Evolutionary conservation across 2,113 vertebrate species (phyloP).

Genomic region (Notothenia rossii): DNA sequence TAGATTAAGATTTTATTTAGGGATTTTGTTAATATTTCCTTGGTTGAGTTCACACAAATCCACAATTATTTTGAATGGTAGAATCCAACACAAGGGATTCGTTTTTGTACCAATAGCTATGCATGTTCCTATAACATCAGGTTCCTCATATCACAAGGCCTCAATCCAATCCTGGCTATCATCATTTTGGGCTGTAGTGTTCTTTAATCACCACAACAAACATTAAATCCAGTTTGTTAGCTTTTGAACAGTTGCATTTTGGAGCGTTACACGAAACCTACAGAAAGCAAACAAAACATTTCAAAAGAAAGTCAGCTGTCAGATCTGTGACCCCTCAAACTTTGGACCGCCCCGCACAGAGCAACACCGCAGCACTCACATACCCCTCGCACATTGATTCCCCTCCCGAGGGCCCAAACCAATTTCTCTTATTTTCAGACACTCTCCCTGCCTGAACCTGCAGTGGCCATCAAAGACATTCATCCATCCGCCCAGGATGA

Average conservation of each 20-base stretch:
- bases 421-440: constrained; percentile 99
- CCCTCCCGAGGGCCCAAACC: constrained; percentile 95
- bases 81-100: background rate
- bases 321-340: constrained; percentile 67
- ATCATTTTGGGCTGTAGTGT: background rate
- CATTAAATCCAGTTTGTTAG: background rate
- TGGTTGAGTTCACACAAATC: background rate
- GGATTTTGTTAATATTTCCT: background rate
- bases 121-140: background rate
- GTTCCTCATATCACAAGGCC: background rate
- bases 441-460: constrained; percentile 94
- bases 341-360: constrained; percentile 61
- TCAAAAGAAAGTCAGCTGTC: constrained; percentile 62
- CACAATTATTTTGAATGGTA: background rate
- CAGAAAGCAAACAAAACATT: constrained; percentile 42
- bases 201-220: background rate
- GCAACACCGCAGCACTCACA: constrained; percentile 81
- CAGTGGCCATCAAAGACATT: constrained; percentile 99
- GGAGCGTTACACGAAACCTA: background rate
- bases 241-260: background rate
- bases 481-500: constrained; percentile 98
- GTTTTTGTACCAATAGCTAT: background rate
- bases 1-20: background rate
- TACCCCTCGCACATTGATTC: constrained; percentile 93
- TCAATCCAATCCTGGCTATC: background rate